Evolutionary conservation across 2,888 invertebrate genomes (phyloP), one percentile per base, ranked within the genome.

Genomic region (Chalcosyrphus nemorum): DNA sequence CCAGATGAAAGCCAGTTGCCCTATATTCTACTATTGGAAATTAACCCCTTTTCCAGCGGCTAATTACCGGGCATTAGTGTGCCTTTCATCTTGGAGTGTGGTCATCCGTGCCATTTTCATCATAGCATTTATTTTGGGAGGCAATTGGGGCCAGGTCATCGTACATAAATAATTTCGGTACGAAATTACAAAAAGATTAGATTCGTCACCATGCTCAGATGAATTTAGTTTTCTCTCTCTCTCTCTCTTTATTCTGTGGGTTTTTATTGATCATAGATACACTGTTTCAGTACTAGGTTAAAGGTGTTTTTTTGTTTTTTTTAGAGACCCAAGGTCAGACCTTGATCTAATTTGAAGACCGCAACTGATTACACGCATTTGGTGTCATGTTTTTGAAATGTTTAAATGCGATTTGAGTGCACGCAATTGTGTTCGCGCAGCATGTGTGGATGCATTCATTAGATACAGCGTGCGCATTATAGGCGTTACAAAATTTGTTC

Each of bases 291-390:
- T 43, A 1, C 19, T 35, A 29, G 68, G 54, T 35, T 27, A 52
- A 52, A 52, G 50, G 59, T 68, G n/a, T n/a, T n/a, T n/a, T n/a
- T n/a, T n/a, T n/a, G n/a, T n/a, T n/a, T n/a, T n/a, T 54, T 61
- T 50, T 29, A 45, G 5, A 71, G 65, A 71, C 59, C 24, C 50
- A 65, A 80, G 70, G 77, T 29, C 57, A 63, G 47, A 68, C 80
- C 74, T 47, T 81, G 80, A 29, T 68, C 68, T 13, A 68, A 61
- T 47, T 81, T 32, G 15, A 15, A 19, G 6, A 27, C 19, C 19
- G 29, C 21, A 32, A 13, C n/a, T 72, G 43, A 66, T 65, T 52
- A 52, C 35, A 54, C 17, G 43, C 17, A 47, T 41, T 70, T 70
- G 47, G 63, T 65, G 41, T 63, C 63, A 50, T 61, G 59, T 76